These are phyloP conservation scores for Pleuronectes platessa DNA, from an alignment of 2,113 vertebrate species.

Conservation along the genomic window DNA sequence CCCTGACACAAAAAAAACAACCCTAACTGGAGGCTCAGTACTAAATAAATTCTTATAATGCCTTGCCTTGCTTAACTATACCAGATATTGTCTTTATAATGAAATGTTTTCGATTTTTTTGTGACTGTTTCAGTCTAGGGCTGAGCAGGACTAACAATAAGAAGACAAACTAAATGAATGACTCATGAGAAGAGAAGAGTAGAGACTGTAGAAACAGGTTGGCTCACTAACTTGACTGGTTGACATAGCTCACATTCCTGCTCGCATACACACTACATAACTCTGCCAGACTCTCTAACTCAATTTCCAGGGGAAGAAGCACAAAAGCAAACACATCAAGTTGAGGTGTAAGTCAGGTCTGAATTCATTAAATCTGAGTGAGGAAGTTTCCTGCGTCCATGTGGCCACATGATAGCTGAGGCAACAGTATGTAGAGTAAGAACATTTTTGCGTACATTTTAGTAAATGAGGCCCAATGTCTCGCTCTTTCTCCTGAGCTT, in stretches of 20 bases:
- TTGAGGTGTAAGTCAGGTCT: conserved; percentile 28
- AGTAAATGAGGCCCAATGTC: too few relatives aligned
- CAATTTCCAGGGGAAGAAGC: background rate
- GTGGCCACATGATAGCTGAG: too few relatives aligned
- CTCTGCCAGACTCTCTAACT: conserved; percentile 6
- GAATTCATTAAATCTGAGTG: conserved; percentile 2
- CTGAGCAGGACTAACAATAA: background rate
- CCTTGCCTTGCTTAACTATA: conserved; percentile 15
- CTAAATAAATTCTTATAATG: conserved; percentile 32
- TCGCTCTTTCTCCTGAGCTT: too few relatives aligned
- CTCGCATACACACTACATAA: conserved; percentile 9
- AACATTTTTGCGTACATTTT: too few relatives aligned
- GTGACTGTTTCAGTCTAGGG: background rate
- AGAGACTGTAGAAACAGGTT: conserved; percentile 26
- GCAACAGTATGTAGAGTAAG: too few relatives aligned
- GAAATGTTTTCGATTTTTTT: background rate
- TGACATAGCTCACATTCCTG: conserved; percentile 75
- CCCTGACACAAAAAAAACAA: conserved; percentile 30
- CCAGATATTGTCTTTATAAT: conserved; percentile 5
- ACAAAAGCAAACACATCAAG: background rate
- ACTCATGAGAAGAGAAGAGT: background rate
- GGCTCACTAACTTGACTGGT: conserved; percentile 48
- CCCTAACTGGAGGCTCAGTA: conserved; percentile 20
- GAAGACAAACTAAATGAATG: background rate
- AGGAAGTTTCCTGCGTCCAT: too few relatives aligned